Evolutionary conservation across 2,113 vertebrate genomes (phyloP).

Genomic region (Tympanuchus pallidicinctus): DNA sequence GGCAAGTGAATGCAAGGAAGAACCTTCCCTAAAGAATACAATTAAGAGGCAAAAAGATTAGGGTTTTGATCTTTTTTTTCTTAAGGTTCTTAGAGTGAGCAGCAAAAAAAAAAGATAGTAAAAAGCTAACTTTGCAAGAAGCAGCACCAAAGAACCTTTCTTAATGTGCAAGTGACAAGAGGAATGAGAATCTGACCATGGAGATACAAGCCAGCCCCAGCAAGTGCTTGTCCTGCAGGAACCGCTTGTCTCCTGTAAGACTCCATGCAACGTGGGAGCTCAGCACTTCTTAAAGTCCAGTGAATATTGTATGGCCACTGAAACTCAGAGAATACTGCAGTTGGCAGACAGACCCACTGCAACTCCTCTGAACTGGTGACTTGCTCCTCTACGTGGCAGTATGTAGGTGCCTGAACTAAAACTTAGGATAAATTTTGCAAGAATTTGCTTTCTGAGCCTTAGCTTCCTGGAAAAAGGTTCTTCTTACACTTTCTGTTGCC

Average conservation of each 20-base stretch:
- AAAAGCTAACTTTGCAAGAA: background rate
- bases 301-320: background rate
- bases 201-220: background rate
- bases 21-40: background rate
- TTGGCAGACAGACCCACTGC: background rate
- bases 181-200: fast-evolving
- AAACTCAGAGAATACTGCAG: background rate
- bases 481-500: background rate
- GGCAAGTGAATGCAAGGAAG: background rate
- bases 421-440: fast-evolving
- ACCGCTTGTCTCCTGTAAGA: background rate
- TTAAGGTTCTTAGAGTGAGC: background rate
- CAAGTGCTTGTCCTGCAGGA: background rate
- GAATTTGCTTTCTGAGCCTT: background rate
- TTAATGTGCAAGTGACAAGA: background rate
- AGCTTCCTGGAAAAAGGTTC: too few relatives aligned
- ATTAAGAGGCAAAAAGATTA: background rate
- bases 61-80: background rate
- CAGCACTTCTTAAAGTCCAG: background rate
- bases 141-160: background rate
- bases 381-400: background rate
- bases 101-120: background rate
- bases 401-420: background rate
- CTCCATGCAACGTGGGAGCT: fast-evolving
- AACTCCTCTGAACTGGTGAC: background rate